A percentile compares a stretch with the other conserved stretches of the same genome.
These are phyloP conservation scores for Trissonchulus sp. DNA, from an alignment of 2,888 invertebrate genomes.

Conservation along the genomic window DNA sequence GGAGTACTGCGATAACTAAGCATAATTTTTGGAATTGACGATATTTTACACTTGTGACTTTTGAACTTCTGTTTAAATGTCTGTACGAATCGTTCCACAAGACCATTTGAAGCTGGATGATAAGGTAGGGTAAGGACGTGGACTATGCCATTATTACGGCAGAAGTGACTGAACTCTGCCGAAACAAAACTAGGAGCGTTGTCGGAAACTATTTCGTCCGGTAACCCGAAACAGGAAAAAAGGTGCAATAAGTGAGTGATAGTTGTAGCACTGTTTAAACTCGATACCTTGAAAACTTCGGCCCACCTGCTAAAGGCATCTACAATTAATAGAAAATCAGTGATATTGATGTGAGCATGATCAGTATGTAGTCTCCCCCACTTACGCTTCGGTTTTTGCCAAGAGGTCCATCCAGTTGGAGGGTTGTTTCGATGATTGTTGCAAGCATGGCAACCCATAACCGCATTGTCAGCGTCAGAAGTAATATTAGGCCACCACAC, in stretches of 20 bases:
- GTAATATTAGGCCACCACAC: conserved; percentile 46
- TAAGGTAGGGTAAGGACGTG: conserved; percentile 41
- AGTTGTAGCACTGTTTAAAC: conserved; percentile 38
- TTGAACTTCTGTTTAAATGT: conserved; percentile 35
- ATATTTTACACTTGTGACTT: background rate
- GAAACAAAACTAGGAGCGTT: conserved; percentile 47
- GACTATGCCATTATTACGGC: conserved; percentile 37
- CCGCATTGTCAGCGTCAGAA: conserved; percentile 37
- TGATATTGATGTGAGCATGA: conserved; percentile 50
- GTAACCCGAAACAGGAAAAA: conserved; percentile 43
- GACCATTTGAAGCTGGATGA: conserved; percentile 45
- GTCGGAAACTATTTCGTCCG: conserved; percentile 46
- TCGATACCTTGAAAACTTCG: conserved; percentile 40
- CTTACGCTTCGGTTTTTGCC: conserved; percentile 43
- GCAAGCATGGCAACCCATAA: conserved; percentile 39
- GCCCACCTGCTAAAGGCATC: conserved; percentile 55
- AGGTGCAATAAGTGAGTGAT: conserved; percentile 37
- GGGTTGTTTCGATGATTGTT: conserved; percentile 32
- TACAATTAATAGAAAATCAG: conserved; percentile 50
- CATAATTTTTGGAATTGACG: background rate
- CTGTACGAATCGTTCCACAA: conserved; percentile 43
- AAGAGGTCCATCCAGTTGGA: conserved; percentile 41
- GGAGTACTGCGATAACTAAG: background rate
- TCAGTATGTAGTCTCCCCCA: conserved; percentile 55
- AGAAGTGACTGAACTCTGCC: conserved; percentile 40